These are phyloP conservation scores for Desoria tigrina DNA, from an alignment of 2,888 invertebrate genomes.

Conservation along the genomic window DNA sequence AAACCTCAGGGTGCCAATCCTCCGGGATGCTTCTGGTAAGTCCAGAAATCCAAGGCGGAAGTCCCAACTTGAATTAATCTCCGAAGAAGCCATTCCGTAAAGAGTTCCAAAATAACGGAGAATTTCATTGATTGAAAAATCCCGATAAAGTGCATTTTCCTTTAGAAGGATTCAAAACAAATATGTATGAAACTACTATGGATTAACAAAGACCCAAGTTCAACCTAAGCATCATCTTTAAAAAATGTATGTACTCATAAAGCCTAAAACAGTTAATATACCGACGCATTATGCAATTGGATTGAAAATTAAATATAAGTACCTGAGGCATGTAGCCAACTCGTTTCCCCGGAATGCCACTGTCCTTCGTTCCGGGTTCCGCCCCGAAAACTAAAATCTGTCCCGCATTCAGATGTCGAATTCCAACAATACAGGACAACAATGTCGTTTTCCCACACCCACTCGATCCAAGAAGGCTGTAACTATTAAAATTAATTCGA, in stretches of 20 bases:
- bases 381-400: conserved; percentile 1
- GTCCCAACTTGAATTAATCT: conserved; percentile 22
- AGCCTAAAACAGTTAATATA: no score
- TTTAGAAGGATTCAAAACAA: conserved; percentile 74
- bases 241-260: no score
- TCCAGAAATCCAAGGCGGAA: conserved; percentile 35
- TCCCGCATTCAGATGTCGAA: conserved; percentile 72
- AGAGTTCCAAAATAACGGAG: conserved; percentile 67
- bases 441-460: conserved; percentile 88
- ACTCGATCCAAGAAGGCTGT: conserved; percentile 88
- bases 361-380: conserved; percentile 60
- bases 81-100: conserved; percentile 25
- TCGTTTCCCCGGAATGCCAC: conserved; percentile 82
- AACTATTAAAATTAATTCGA: conserved; percentile 63
- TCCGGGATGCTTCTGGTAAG: conserved; percentile 25
- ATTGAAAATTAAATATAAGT: not conserved
- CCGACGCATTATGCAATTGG: no score
- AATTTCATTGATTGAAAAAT: conserved; percentile 89
- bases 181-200: not conserved
- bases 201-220: no score
- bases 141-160: conserved; percentile 83
- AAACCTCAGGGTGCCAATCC: conserved; percentile 37
- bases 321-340: conserved; percentile 11
- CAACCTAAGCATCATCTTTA: no score
- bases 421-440: conserved; percentile 85